Conservation (phyloP, 2,797 vertebrate species). For the Muscicapa comitata region DNA sequence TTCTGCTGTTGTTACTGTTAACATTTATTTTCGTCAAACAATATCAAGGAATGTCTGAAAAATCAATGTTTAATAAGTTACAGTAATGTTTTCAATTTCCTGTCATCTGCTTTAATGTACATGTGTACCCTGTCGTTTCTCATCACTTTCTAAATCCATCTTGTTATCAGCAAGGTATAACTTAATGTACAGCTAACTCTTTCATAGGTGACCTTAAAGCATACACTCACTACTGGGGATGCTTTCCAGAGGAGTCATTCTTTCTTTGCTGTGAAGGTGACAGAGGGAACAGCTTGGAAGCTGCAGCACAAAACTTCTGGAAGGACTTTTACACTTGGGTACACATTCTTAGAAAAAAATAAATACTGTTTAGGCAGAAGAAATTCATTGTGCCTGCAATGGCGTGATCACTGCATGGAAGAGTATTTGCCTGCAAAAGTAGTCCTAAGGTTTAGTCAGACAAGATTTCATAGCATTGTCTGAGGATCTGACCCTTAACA, state of each 20-base stretch:
- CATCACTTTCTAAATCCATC: slow-evolving; percentile 64
- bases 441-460: not conserved
- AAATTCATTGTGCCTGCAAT: not conserved
- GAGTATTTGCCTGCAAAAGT: not conserved
- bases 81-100: slow-evolving; percentile 70
- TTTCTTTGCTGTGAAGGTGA: slow-evolving; percentile 37
- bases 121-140: slow-evolving; percentile 55
- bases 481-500: not conserved
- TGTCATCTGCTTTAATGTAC: slow-evolving; percentile 62
- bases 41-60: slow-evolving; percentile 61
- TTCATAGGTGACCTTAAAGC: slow-evolving; percentile 58
- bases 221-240: not conserved
- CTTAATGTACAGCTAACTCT: slow-evolving; percentile 60
- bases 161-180: slow-evolving; percentile 65
- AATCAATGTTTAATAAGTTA: slow-evolving; percentile 73
- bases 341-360: not conserved
- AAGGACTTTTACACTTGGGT: not conserved
- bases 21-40: slow-evolving; percentile 61
- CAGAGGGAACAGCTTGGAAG: not conserved
- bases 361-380: not conserved
- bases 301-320: not conserved
- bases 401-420: not conserved
- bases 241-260: not conserved
- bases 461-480: not conserved
- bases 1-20: slow-evolving; percentile 32